Percentiles rank a stretch among this genome's conserved stretches.
phyloP scores from a whole-genome alignment of 1,140 invertebrate species.

The Drosophila funebris region DNA sequence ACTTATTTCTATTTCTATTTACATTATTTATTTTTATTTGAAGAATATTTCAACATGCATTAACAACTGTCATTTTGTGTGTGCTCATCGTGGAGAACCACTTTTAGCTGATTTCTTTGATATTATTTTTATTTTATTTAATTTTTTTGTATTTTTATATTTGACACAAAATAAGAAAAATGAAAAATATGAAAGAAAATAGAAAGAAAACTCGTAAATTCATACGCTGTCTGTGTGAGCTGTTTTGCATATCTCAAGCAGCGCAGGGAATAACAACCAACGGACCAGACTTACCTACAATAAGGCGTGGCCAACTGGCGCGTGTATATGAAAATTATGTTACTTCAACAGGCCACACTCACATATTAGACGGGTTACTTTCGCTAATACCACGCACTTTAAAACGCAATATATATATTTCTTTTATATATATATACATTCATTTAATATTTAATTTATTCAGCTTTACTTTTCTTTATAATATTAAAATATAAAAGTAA shows the following conservation, averaged over 20 bases:
- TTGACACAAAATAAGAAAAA: neutral
- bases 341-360: too few relatives aligned
- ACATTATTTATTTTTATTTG: slow-evolving; percentile 17
- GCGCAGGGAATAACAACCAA: neutral
- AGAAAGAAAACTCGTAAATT: slow-evolving; percentile 33
- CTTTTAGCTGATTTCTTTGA: slow-evolving; percentile 53
- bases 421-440: too few relatives aligned
- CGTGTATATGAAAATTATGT: slow-evolving; percentile 75
- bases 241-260: slow-evolving; percentile 34
- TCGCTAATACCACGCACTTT: neutral
- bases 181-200: slow-evolving; percentile 2
- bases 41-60: slow-evolving; percentile 48
- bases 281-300: neutral
- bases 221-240: slow-evolving; percentile 23
- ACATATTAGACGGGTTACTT: neutral
- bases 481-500: too few relatives aligned
- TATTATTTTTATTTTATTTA: too few relatives aligned
- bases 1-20: slow-evolving; percentile 23
- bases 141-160: too few relatives aligned
- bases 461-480: too few relatives aligned
- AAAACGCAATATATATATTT: neutral
- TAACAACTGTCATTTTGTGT: slow-evolving; percentile 71
- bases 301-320: slow-evolving; percentile 52
- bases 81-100: slow-evolving; percentile 26
- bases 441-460: too few relatives aligned